Conservation (phyloP, 1,140 invertebrate species). For the Amphibalanus amphitrite region DNA sequence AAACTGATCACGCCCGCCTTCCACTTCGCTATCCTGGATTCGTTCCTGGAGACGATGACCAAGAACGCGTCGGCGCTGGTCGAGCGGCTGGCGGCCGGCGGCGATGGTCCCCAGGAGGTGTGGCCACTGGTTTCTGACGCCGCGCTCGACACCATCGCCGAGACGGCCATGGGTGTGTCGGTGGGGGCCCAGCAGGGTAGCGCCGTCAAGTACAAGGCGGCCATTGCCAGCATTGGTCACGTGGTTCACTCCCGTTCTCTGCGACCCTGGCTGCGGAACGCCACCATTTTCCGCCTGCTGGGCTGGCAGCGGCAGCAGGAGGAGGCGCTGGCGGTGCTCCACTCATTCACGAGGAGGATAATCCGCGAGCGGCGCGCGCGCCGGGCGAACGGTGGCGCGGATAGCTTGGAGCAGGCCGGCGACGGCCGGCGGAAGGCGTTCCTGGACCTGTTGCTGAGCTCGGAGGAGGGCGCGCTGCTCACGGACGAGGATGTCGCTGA, state of each 20-base stretch:
- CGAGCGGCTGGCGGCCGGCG: constrained; percentile 39
- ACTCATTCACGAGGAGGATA: constrained; percentile 12
- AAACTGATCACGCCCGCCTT: constrained; percentile 83
- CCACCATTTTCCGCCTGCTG: constrained; percentile 1
- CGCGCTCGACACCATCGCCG: constrained; percentile 21
- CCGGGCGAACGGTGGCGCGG: constrained; percentile 15
- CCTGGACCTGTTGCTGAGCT: constrained; percentile 71
- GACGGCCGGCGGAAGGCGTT: constrained; percentile 65
- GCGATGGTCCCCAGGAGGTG: constrained; percentile 24
- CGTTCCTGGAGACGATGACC: constrained; percentile 65
- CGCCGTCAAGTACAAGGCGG: constrained; percentile 8
- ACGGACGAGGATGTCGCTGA: constrained; percentile 77
- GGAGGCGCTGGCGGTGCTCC: not conserved
- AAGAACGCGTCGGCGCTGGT: constrained; percentile 50
- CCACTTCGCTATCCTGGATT: constrained; percentile 71
- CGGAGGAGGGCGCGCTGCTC: constrained; percentile 55
- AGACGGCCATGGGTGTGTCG: constrained; percentile 9
- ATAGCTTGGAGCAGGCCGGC: constrained; percentile 28
- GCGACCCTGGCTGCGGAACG: constrained; percentile 8
- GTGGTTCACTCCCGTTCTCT: constrained; percentile 4
- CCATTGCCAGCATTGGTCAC: constrained; percentile 7
- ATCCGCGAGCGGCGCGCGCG: constrained; percentile 16
- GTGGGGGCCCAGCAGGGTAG: constrained; percentile 8
- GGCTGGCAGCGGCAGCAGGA: constrained; percentile 8
- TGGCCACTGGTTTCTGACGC: constrained; percentile 7